Base-by-base conservation (phyloP, 2,888 invertebrate species). In the Euphydryas editha region DNA sequence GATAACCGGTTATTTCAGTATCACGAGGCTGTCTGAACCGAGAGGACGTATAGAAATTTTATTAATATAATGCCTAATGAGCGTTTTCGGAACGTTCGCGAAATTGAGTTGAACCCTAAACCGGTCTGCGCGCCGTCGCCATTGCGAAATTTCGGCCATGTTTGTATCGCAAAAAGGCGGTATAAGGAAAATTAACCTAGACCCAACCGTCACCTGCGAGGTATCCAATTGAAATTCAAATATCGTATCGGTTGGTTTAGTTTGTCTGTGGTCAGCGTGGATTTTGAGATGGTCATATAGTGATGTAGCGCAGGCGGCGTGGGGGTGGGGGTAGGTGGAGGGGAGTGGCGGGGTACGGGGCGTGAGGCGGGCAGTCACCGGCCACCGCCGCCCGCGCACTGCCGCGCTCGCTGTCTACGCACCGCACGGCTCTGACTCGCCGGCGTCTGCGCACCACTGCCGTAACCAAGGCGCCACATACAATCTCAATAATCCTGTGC, bases 111-210 rank as follows among this genome's bases (percentile, higher is more conserved):
- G 75, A 78, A 75, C 77, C 78, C 73, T 73, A 82, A 87, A 88
- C 89, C 88, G 86, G 89, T 87, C 59, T 81, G 70, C 72, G 81
- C 85, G 67, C 65, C 67, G 55, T 59, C 81, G 85, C 87, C 88
- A 88, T 88, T 81, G 85, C 81, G 80, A 82, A 85, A 86, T 85
- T 90, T 90, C 90, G 88, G 88, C 89, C 89, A 89, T 90, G 82
- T 88, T 88, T 82, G 84, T 84, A 82, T 81, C 81, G 77, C 76
- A 84, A 86, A 87, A 88, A 85, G 84, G 83, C 85, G 82, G 85
- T 80, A 85, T 84, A 81, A 81, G 62, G 78, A 81, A 67, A 78
- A 77, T 75, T 77, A 80, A 79, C 78, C 65, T 77, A 81, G 80
- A 80, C 80, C 72, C 78, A 78, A 78, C 74, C 73, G 76, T 73